Evolutionary conservation across 2,888 invertebrate species (phyloP).

Genomic region (Drosophila limbata): DNA sequence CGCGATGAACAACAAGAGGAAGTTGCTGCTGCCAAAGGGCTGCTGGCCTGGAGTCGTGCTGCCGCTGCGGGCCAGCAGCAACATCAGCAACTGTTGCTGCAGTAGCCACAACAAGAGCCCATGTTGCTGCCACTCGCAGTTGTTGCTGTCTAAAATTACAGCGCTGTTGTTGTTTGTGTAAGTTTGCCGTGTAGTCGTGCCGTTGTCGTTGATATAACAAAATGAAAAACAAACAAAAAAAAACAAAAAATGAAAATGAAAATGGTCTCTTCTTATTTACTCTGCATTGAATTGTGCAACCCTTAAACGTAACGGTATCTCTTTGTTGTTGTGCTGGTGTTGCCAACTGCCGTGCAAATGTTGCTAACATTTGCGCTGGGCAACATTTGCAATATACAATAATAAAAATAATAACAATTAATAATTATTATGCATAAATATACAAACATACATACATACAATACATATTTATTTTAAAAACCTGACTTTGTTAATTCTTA

Average conservation of each 20-base stretch:
- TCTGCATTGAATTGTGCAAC: conserved; percentile 68
- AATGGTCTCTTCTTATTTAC: conserved; percentile 80
- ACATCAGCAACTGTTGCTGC: conserved; percentile 40
- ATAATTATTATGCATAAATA: conserved; percentile 61
- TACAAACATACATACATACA: conserved; percentile 44
- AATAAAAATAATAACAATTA: conserved; percentile 66
- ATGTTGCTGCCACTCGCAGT: conserved; percentile 24
- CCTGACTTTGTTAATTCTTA: conserved; percentile 81
- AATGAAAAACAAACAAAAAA: conserved; percentile 10
- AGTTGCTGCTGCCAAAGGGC: conserved; percentile 68
- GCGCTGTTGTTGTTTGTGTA: conserved; percentile 32
- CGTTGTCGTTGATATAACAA: conserved; percentile 25
- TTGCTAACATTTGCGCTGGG: conserved; percentile 78
- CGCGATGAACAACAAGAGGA: conserved; percentile 51
- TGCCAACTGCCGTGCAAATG: conserved; percentile 81
- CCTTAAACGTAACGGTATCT: conserved; percentile 80
- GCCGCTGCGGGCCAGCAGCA: conserved; percentile 60
- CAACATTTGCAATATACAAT: conserved; percentile 81
- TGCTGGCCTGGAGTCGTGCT: conserved; percentile 74
- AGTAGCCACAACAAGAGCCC: conserved; percentile 18
- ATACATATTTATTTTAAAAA: conserved; percentile 78
- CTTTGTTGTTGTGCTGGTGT: conserved; percentile 81
- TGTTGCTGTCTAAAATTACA: conserved; percentile 15
- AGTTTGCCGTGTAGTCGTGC: conserved; percentile 30
- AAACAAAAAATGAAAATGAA: conserved; percentile 42